Conservation (phyloP, 2,888 invertebrate genomes). For the Sinodicranocentrus sp. region DNA sequence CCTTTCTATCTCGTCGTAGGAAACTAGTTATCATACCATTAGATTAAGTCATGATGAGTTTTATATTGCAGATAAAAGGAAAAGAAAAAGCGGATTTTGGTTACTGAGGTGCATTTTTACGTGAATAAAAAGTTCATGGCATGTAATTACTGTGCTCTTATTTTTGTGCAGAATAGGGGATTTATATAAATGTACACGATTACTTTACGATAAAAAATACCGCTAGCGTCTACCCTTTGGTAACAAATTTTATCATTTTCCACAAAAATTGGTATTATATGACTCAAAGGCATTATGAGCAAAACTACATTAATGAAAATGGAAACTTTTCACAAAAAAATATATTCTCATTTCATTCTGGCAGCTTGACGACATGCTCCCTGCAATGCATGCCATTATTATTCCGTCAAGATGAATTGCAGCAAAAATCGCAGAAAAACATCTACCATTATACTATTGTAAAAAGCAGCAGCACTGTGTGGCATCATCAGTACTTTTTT, state of each 20-base stretch:
- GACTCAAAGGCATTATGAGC: not conserved
- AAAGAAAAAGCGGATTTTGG: constrained; percentile 53
- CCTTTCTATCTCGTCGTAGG: constrained; percentile 39
- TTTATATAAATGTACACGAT: constrained; percentile 11
- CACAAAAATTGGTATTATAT: constrained; percentile 7
- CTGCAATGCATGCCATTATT: constrained; percentile 44
- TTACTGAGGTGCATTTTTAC: constrained; percentile 16
- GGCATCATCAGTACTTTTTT: not conserved
- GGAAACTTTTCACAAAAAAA: constrained; percentile 42
- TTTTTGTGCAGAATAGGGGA: constrained; percentile 42
- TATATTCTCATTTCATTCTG: constrained; percentile 48
- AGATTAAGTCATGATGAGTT: constrained; percentile 66
- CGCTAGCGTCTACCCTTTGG: constrained; percentile 20
- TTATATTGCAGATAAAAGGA: constrained; percentile 59
- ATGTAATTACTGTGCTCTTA: constrained; percentile 67
- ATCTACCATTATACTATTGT: constrained; percentile 18
- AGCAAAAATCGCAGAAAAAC: constrained; percentile 13
- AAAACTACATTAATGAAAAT: constrained; percentile 48
- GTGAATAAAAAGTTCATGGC: constrained; percentile 63
- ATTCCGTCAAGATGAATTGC: constrained; percentile 46
- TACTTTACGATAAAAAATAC: constrained; percentile 40
- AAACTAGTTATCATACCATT: constrained; percentile 59
- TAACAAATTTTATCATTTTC: constrained; percentile 13
- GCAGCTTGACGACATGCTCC: constrained; percentile 49
- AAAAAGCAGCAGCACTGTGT: not conserved